A percentile compares a stretch with the other conserved stretches of the same genome.
Evolutionary conservation across 2,113 vertebrate genomes (phyloP).

Genomic region (Catharus minimus): DNA sequence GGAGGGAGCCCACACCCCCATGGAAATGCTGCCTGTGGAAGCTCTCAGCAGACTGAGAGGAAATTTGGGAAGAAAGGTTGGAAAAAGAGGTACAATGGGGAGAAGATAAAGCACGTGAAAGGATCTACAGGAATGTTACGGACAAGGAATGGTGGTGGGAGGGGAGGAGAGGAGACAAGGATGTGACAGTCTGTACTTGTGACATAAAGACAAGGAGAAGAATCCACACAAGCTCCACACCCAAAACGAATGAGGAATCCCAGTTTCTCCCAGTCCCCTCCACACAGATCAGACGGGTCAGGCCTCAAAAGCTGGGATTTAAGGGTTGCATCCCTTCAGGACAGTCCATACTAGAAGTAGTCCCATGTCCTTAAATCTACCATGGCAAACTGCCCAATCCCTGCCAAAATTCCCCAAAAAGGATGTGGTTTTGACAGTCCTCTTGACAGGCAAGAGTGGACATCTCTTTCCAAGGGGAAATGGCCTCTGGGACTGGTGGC

Average conservation of each 20-base stretch:
- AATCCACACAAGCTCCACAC: background rate
- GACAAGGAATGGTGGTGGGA: background rate
- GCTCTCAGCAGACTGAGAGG: too few species aligned
- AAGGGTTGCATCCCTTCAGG: background rate
- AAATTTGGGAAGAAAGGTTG: background rate
- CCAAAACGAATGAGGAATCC: background rate
- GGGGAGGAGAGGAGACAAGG: background rate
- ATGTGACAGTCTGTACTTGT: background rate
- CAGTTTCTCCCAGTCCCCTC: background rate
- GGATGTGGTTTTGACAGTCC: background rate
- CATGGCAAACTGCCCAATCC: background rate
- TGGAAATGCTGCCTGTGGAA: background rate
- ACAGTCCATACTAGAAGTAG: background rate
- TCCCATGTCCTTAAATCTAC: background rate
- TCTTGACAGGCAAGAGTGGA: background rate
- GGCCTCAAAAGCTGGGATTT: background rate
- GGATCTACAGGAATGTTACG: background rate
- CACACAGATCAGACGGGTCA: fast-evolving
- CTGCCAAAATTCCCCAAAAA: background rate
- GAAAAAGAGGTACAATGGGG: background rate
- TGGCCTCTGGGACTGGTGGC: background rate
- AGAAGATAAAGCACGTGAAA: background rate
- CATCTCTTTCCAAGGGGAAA: background rate
- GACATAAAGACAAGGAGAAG: background rate
- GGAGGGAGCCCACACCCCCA: background rate